These are phyloP conservation scores for Drosophila azteca DNA, from an alignment of 1,140 invertebrate genomes.

Conservation along the genomic window DNA sequence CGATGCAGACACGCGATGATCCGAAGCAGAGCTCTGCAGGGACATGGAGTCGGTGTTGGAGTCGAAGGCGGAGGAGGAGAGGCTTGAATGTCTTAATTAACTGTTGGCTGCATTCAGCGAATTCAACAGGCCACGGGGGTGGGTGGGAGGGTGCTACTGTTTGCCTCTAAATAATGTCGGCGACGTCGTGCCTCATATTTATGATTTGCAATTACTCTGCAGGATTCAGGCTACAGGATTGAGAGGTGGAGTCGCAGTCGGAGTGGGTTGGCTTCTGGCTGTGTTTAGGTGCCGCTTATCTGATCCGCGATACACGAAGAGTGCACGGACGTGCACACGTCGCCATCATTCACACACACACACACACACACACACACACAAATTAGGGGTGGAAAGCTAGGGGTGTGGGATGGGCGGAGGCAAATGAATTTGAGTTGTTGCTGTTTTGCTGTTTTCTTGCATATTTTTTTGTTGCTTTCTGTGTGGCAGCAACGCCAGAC, in stretches of 20 bases:
- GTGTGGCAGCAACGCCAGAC: conserved; percentile 23
- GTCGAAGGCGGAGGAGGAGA: too few relatives aligned
- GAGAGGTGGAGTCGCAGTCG: neutral
- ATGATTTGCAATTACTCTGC: too few relatives aligned
- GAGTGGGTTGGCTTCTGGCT: too few relatives aligned
- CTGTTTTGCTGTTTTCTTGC: conserved; percentile 12
- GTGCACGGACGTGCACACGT: conserved; percentile 44
- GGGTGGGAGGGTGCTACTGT: too few relatives aligned
- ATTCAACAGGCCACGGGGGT: conserved; percentile 35
- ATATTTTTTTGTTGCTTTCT: conserved; percentile 41
- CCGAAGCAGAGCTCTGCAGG: conserved; percentile 21
- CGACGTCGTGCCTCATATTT: too few relatives aligned
- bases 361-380: conserved; percentile 12
- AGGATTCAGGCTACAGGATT: too few relatives aligned
- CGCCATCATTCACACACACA: conserved; percentile 32
- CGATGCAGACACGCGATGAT: conserved; percentile 49
- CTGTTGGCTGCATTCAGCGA: conserved; percentile 66
- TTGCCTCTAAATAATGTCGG: too few relatives aligned
- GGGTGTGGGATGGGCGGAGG: too few relatives aligned
- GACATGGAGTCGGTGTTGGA: neutral
- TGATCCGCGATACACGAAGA: conserved; percentile 35
- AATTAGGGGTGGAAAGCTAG: neutral
- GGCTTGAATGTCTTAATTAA: conserved; percentile 77
- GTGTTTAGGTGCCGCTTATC: conserved; percentile 30
- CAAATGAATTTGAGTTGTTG: conserved; percentile 18